Base-by-base conservation (phyloP, 2,113 vertebrate genomes). In the Chinchilla lanigera region DNA sequence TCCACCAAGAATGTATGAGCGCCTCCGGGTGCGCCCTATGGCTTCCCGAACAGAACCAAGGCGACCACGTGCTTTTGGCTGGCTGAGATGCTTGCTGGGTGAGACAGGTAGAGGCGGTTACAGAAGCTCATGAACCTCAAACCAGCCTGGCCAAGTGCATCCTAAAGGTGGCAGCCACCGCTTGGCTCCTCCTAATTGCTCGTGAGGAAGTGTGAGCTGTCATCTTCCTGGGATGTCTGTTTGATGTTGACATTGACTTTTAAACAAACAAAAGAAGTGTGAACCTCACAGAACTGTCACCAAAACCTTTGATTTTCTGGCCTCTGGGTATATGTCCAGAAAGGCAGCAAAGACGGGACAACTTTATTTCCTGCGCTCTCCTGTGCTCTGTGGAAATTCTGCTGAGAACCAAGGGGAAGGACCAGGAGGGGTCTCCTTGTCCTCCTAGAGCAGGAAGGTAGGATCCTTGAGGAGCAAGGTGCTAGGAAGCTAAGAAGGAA, bases 361-460 rank as follows among this genome's bases (percentile, higher is more conserved):
- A 17, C 93, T 26, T 24, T 38, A 44, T 63, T 67, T 89, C 17
- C 54, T 50, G 44, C 38, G 1, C 19, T 80, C 47, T n/a, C 9
- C 69, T 41, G 19, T 38, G 60, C 35, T 78, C 80, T 20, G 50
- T 41, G n/a, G 41, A 93, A 85, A 77, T 77, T 77, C 85, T 85
- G 33, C 81, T 80, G 35, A 89, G 47, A 85, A 52, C 10, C 5
- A 81, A 78, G 63, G 30, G 69, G 60, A 50, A 41, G 38, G 47
- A 6, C 1, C 16, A 26, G 7, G 24, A n/a, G 2, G 38, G 12
- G 56, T 52, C 8, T 87, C 75, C 30, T 54, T 24, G 6, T 33
- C 19, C 69, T 77, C 52, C 22, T 30, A 54, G 47, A 61, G 50
- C 4, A 8, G 19, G 71, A 19, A 52, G 22, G 26, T 33, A 77